Conservation (phyloP, 2,888 invertebrate genomes). For the Nomada lathburiana region DNA sequence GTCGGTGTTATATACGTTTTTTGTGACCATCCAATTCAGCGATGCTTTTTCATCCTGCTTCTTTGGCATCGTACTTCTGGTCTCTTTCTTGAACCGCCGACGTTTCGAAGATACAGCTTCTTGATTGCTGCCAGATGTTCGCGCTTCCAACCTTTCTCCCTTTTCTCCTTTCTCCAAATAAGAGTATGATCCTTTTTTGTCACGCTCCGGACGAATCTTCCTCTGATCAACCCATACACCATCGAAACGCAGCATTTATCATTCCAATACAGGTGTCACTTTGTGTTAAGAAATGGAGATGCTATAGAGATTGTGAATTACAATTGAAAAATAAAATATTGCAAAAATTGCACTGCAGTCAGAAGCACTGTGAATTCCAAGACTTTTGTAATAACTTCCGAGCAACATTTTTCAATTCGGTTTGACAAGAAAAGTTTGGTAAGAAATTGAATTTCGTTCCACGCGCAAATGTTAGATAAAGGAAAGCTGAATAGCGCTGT, state of each 20-base stretch:
- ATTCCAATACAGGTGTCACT: not conserved
- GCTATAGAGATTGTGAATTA: not conserved
- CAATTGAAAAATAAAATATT: not conserved
- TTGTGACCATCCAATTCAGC: slow-evolving; percentile 60
- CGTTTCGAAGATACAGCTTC: slow-evolving; percentile 71
- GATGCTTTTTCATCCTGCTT: slow-evolving; percentile 62
- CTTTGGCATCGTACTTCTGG: slow-evolving; percentile 42
- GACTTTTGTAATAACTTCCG: not conserved
- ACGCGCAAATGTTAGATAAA: no score
- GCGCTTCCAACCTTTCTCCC: slow-evolving; percentile 65
- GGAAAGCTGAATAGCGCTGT: no score
- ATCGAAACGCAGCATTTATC: not conserved
- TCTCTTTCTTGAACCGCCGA: slow-evolving; percentile 63
- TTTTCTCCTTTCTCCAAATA: slow-evolving; percentile 61
- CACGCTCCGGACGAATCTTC: slow-evolving; percentile 16
- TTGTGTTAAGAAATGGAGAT: not conserved
- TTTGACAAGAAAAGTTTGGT: not conserved
- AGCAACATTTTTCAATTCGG: not conserved
- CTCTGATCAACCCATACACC: slow-evolving; percentile 12
- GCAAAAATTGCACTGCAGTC: not conserved
- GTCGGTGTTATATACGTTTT: slow-evolving; percentile 42
- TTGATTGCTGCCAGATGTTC: slow-evolving; percentile 79
- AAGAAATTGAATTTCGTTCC: not conserved
- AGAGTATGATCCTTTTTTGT: slow-evolving; percentile 44
- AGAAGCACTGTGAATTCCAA: no score